Conservation (phyloP, 2,888 invertebrate genomes). For the Eudemis profundana region DNA sequence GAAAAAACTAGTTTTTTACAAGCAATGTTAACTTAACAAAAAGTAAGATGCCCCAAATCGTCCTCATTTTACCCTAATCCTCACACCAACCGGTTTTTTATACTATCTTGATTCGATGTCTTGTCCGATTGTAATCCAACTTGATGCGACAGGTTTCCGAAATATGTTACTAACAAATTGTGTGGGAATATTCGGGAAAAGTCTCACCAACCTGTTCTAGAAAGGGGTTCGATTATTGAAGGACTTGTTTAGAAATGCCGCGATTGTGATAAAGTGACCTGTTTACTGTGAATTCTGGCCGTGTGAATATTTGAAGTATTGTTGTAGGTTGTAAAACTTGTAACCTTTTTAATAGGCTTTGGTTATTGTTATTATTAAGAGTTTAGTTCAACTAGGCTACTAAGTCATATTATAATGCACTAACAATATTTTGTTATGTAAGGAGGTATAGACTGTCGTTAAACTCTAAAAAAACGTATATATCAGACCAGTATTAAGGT, state of each 20-base stretch:
- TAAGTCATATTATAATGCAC: no score
- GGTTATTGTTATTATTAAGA: no score
- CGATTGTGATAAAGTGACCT: slow-evolving; percentile 46
- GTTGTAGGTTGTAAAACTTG: slow-evolving; percentile 4
- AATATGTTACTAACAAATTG: slow-evolving; percentile 50
- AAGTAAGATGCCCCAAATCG: slow-evolving; percentile 31
- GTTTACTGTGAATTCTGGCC: slow-evolving; percentile 49
- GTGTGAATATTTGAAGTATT: slow-evolving; percentile 51
- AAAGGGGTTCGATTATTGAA: slow-evolving; percentile 50
- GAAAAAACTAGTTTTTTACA: slow-evolving; percentile 43
- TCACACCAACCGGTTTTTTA: slow-evolving; percentile 53
- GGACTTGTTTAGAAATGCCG: slow-evolving; percentile 56
- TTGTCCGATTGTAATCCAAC: slow-evolving; percentile 55
- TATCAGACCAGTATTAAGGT: no score
- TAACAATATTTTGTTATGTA: no score
- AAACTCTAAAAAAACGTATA: no score
- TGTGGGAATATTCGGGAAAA: slow-evolving; percentile 59
- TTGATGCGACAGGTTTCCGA: slow-evolving; percentile 65
- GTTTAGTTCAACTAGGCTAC: no score
- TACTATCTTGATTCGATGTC: slow-evolving; percentile 56
- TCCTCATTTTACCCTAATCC: slow-evolving; percentile 36
- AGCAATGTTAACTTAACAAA: slow-evolving; percentile 23
- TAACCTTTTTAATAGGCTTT: no score
- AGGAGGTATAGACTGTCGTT: no score
- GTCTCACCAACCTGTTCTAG: slow-evolving; percentile 63